Conservation (phyloP, 2,113 vertebrate genomes). For the Loxodonta africana region DNA sequence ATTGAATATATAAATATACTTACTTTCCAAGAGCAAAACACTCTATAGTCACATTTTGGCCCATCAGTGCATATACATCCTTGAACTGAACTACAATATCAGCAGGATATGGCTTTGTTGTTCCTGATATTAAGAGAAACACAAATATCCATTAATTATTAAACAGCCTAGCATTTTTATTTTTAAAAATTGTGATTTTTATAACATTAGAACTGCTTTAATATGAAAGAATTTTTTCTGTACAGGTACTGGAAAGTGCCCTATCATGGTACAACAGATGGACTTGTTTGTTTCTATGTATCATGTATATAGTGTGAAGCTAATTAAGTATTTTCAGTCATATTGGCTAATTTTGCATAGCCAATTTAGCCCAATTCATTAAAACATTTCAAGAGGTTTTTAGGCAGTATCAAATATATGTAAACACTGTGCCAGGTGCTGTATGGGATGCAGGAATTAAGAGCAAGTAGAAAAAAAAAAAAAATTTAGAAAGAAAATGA, state of each 20-base stretch:
- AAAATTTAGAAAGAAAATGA: not conserved
- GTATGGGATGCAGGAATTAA: not conserved
- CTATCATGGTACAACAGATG: not conserved
- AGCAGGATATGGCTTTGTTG: constrained; percentile 95
- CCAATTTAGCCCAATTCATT: not conserved
- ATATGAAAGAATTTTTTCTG: not conserved
- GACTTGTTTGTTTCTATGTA: not conserved
- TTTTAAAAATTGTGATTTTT: not conserved
- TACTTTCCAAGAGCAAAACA: constrained; percentile 99
- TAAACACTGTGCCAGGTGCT: not conserved
- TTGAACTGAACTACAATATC: constrained; percentile 97
- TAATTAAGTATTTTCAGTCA: not conserved
- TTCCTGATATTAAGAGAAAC: constrained; percentile 87
- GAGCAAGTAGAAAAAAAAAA: not conserved
- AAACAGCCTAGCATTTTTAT: not conserved
- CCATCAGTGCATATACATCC: constrained; percentile 93
- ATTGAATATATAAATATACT: constrained; percentile 85
- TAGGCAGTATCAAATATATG: not conserved
- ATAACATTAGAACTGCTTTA: not conserved
- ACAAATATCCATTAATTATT: not conserved
- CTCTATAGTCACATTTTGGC: constrained; percentile 96
- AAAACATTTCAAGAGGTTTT: not conserved
- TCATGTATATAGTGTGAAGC: not conserved
- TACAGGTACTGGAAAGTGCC: not conserved
- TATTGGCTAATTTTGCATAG: not conserved